Conservation (phyloP, 2,113 vertebrate species). For the Asarcornis scutulata region DNA sequence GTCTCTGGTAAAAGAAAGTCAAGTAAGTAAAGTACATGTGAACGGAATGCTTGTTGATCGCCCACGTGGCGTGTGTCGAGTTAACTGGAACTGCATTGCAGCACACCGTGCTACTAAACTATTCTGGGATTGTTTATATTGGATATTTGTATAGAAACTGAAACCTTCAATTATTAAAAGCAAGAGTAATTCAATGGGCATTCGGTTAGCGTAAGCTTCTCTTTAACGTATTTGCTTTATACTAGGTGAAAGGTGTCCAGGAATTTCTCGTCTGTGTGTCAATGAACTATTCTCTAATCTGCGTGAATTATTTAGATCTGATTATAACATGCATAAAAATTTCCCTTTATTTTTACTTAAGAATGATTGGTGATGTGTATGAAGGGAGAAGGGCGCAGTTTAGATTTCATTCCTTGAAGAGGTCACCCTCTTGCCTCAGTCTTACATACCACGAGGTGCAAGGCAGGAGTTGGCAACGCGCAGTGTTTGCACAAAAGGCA, state of each 20-base stretch:
- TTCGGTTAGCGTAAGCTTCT: neutral
- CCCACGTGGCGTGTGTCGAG: neutral
- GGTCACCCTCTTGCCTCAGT: neutral
- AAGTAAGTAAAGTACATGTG: neutral
- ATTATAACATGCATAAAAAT: neutral
- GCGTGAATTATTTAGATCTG: neutral
- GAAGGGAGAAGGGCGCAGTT: neutral
- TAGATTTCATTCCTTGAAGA: neutral
- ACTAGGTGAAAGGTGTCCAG: neutral
- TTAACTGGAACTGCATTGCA: neutral
- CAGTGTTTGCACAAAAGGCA: neutral
- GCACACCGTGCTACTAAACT: neutral
- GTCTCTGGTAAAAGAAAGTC: neutral
- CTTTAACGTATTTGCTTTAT: neutral
- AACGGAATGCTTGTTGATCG: neutral
- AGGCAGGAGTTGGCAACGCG: neutral
- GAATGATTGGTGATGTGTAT: constrained; percentile 47
- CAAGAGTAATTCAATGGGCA: neutral
- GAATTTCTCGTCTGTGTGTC: constrained; percentile 23
- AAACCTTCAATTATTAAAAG: neutral
- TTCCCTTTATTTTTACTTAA: constrained; percentile 28
- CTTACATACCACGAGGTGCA: neutral
- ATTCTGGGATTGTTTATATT: neutral
- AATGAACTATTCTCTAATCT: constrained; percentile 46
- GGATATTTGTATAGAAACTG: neutral